Evolutionary conservation across 2,888 invertebrate genomes (phyloP).

Genomic region (Nezara viridula): DNA sequence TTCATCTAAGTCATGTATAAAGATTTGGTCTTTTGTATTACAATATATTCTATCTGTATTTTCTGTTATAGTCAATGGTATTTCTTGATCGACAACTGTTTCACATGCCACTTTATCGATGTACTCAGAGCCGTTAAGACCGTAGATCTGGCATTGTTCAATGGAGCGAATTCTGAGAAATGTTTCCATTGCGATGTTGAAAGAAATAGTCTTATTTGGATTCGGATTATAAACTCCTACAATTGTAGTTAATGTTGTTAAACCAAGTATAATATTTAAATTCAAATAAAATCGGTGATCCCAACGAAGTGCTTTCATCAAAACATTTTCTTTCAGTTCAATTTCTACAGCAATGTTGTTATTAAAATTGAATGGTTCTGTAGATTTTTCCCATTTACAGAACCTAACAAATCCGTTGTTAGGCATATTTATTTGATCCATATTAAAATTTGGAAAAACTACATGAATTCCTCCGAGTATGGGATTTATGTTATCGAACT

Average conservation of each 20-base stretch:
- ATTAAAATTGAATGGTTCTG: background rate
- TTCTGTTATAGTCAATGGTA: background rate
- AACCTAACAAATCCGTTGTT: background rate
- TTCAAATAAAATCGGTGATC: background rate
- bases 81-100: background rate
- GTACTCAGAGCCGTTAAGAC: background rate
- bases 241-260: background rate
- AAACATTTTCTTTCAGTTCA: background rate
- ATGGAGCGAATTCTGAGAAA: background rate
- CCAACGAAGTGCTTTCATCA: background rate
- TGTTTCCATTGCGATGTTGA: background rate
- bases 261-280: background rate
- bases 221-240: background rate
- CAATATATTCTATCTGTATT: background rate
- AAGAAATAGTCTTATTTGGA: background rate
- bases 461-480: background rate
- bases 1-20: background rate
- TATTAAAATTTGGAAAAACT: slow-evolving; percentile 5
- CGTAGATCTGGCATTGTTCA: background rate
- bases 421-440: background rate
- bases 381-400: background rate
- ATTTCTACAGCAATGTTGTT: background rate
- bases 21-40: background rate
- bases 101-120: background rate
- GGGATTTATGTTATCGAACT: background rate